Evolutionary conservation across 2,113 vertebrate species (phyloP), one percentile per base, ranked within the genome.

Genomic region (Cochlearius cochlearius): DNA sequence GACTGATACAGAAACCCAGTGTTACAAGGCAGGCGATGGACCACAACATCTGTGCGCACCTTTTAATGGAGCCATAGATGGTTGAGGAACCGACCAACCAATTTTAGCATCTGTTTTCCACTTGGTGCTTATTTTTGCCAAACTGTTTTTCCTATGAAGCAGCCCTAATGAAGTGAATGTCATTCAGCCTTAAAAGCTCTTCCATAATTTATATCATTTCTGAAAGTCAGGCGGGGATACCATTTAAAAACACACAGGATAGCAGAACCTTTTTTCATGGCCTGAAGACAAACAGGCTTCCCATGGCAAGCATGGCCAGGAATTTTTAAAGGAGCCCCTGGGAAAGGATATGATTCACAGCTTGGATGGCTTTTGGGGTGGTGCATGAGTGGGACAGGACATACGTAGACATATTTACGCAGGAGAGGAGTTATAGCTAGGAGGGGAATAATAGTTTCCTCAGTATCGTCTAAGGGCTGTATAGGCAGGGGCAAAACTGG

Each of bases 311-410:
- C 41, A 41, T n/a, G 38, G 66, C 45, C 87, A 91, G 77, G 38
- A 92, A 92, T 91, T 90, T 96, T 94, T 91, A 64, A 86, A 92
- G 47, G 47, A 89, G 34, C 49, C 39, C 18, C 43, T 94, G 80
- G 88, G 77, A 95, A 91, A 92, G 60, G 85, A 88, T 92, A 55
- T 92, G 82, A 97, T 94, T 97, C 92, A 95, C 50, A 74, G 47
- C 43, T 91, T 90, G 78, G 67, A 86, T 80, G 91, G 69, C 52
- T 92, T 77, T 80, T 80, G 76, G 47, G 30, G 32, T 69, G 41
- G 41, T 49, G 45, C 2, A 4, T 72, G 71, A 88, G 32, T 30
- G 25, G 20, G 45, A 59, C 1, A 11, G 69, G 52, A 75, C 39
- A 47, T 56, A 86, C 0, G 2, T 41, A 62, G 73, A 60, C 29